Evolutionary conservation across 2,888 invertebrate species (phyloP).

Genomic region (Temnothorax ravouxi): DNA sequence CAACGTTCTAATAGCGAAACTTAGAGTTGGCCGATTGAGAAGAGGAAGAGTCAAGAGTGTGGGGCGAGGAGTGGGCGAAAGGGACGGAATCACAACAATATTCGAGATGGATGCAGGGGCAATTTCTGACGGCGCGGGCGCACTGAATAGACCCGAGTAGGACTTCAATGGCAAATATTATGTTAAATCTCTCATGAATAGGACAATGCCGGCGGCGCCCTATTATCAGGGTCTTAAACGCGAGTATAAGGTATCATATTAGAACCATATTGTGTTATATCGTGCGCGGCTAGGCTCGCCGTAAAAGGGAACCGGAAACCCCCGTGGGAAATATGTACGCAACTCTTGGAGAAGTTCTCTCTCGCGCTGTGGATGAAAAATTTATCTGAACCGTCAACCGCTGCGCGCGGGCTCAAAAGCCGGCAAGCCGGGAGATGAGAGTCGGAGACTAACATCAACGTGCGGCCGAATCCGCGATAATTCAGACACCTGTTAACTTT

Average conservation of each 20-base stretch:
- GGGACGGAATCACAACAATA: slow-evolving; percentile 51
- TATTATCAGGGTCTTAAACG: slow-evolving; percentile 83
- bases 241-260: slow-evolving; percentile 81
- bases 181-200: slow-evolving; percentile 85
- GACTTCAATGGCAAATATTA: slow-evolving; percentile 86
- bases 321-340: slow-evolving; percentile 81
- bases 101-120: slow-evolving; percentile 64
- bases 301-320: slow-evolving; percentile 71
- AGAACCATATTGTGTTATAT: slow-evolving; percentile 82
- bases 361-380: slow-evolving; percentile 70
- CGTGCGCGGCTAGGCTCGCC: slow-evolving; percentile 67
- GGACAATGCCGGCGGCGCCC: slow-evolving; percentile 81
- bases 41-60: not conserved
- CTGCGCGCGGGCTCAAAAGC: not conserved
- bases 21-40: slow-evolving; percentile 45
- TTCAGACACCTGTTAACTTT: slow-evolving; percentile 30
- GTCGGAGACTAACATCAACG: not conserved
- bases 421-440: slow-evolving; percentile 9
- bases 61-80: not conserved
- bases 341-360: slow-evolving; percentile 51
- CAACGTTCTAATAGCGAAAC: slow-evolving; percentile 52
- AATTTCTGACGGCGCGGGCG: slow-evolving; percentile 73
- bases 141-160: slow-evolving; percentile 75
- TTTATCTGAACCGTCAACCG: slow-evolving; percentile 60
- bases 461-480: slow-evolving; percentile 10